Evolutionary conservation across 2,797 vertebrate genomes (phyloP), one percentile per base, ranked within the genome.

Genomic region (Micromesistius poutassou): DNA sequence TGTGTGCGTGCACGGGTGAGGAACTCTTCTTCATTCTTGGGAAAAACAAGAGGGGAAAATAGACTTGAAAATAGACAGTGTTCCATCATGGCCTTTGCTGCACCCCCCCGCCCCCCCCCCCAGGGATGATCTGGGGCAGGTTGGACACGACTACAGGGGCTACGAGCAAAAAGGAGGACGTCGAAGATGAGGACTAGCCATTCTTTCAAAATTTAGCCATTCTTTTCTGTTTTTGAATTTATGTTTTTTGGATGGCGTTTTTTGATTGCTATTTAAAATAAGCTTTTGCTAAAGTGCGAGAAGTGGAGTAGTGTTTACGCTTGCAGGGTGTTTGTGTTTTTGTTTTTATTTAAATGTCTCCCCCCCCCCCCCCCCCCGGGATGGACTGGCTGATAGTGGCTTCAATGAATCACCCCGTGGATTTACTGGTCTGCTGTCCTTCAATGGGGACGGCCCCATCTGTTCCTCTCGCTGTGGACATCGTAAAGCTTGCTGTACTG

Each of bases 251-350:
- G 30, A 30, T 71, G n/a, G 13, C 25, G 13, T 71, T 31, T 33
- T 71, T 71, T 74, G 13, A 42, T 74, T 36, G 94, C 93, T 96
- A 96, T 96, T 96, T 97, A 95, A 96, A 94, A 91, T 4, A 33
- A 30, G 68, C 68, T 71, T 71, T 33, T 91, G 91, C 82, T 42
- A 36, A 92, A 81, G 74, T 94, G 93, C 93, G 87, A 91, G 84
- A 82, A 3, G 31, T 22, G 31, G 31, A 33, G 30, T 33, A 77
- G 74, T 79, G 76, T 81, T 72, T 62, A 79, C 77, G 81, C 83
- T 89, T 89, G 87, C 91, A 91, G 85, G 93, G 90, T 91, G 92
- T 74, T 94, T 92, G 92, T 89, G 88, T 93, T 92, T 95, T 95
- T 92, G 89, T 77, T 94, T 6, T 93, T 85, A 91, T 91, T 78